phyloP scores from a whole-genome alignment of 1,140 invertebrate genomes.

The Idris sp. region DNA sequence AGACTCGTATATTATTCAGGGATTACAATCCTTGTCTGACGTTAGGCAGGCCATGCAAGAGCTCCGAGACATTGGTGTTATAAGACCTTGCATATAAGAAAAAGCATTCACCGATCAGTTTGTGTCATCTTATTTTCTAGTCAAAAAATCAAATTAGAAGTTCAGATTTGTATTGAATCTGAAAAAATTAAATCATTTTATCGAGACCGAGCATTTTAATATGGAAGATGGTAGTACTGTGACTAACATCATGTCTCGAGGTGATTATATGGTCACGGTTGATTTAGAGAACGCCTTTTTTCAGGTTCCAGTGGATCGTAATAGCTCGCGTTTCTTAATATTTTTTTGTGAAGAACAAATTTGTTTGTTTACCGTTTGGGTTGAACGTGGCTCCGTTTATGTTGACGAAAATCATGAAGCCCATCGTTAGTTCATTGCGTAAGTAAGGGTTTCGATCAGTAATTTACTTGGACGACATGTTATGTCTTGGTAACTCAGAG shows the following conservation, averaged over 20 bases:
- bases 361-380: slow-evolving; percentile 3
- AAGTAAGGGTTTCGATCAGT: too few relatives aligned
- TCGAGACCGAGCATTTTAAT: neutral
- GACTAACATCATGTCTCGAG: neutral
- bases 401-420: too few relatives aligned
- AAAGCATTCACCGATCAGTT: neutral
- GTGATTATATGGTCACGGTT: neutral
- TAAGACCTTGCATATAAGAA: too few relatives aligned
- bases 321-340: neutral
- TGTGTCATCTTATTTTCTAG: neutral
- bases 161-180: neutral
- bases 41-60: too few relatives aligned
- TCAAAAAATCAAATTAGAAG: neutral
- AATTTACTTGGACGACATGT: too few relatives aligned
- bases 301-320: neutral
- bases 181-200: neutral
- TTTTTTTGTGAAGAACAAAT: neutral
- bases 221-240: slow-evolving; percentile 1
- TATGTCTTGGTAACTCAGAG: too few relatives aligned
- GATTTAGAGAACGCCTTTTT: neutral
- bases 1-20: too few relatives aligned
- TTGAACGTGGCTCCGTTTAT: neutral
- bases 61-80: too few relatives aligned
- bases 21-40: too few relatives aligned
- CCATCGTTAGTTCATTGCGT: too few relatives aligned